phyloP scores from a whole-genome alignment of 2,113 vertebrate species.

The Hyperopisus bebe region DNA sequence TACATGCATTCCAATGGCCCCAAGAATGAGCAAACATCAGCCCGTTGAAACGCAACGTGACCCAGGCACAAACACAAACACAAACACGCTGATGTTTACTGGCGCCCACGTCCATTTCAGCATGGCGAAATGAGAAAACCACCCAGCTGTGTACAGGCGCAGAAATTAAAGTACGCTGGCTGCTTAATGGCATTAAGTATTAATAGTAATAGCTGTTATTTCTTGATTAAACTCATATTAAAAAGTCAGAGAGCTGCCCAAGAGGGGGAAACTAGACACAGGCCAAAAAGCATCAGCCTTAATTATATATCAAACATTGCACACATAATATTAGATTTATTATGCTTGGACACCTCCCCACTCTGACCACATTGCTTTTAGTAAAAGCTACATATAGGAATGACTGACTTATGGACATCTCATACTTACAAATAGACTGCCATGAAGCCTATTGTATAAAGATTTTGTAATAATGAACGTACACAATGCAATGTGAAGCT shows the following conservation, averaged over 20 bases:
- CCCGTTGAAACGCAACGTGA: background rate
- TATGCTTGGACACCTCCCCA: background rate
- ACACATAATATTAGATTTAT: background rate
- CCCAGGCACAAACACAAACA: too few relatives aligned
- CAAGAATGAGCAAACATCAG: background rate
- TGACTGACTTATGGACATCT: background rate
- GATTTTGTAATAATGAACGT: background rate
- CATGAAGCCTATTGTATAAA: background rate
- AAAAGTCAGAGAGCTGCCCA: background rate
- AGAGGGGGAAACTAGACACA: background rate
- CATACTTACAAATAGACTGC: background rate
- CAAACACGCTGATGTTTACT: background rate
- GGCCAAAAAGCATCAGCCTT: background rate
- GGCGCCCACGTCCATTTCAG: background rate
- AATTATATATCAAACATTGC: background rate
- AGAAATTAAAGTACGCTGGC: background rate
- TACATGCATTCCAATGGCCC: background rate
- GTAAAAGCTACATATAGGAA: background rate
- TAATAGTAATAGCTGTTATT: background rate
- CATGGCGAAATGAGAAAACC: background rate
- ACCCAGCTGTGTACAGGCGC: background rate
- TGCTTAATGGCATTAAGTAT: background rate
- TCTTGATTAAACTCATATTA: constrained; percentile 1
- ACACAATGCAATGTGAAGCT: background rate
- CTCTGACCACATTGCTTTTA: background rate